phyloP scores from a whole-genome alignment of 2,888 invertebrate genomes.

The Exephanes ischioxanthus region DNA sequence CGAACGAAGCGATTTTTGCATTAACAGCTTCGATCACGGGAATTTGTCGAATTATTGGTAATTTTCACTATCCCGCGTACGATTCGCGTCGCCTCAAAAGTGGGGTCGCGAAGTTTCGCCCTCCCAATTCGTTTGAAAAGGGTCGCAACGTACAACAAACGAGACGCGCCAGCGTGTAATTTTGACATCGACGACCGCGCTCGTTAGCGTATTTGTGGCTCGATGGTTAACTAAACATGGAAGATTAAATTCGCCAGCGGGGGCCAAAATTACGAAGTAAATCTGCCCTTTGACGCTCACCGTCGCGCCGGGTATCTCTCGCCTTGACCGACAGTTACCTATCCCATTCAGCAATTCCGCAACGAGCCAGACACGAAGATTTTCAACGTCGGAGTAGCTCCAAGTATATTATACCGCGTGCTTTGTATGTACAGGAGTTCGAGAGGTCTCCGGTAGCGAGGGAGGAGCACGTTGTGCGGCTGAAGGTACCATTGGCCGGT shows the following conservation, averaged over 20 bases:
- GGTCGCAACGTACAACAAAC: not conserved
- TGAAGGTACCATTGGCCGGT: conserved; percentile 19
- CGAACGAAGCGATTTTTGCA: no score
- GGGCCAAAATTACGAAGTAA: conserved; percentile 10
- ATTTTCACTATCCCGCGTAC: no score
- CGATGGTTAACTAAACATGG: conserved; percentile 18
- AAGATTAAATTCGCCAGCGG: conserved; percentile 28
- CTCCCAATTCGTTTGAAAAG: no score
- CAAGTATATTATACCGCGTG: conserved; percentile 25
- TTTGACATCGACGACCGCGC: not conserved
- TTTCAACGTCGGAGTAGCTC: conserved; percentile 14
- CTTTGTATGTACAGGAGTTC: conserved; percentile 42
- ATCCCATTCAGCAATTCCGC: conserved; percentile 36
- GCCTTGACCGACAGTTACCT: conserved; percentile 21
- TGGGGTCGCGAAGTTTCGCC: no score
- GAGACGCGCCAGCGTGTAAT: not conserved
- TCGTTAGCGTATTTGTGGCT: not conserved
- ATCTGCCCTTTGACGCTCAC: conserved; percentile 38
- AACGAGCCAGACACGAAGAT: conserved; percentile 14
- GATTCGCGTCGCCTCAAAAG: no score
- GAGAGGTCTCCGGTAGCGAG: conserved; percentile 29
- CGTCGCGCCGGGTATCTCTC: conserved; percentile 15
- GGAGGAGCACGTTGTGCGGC: conserved; percentile 5
- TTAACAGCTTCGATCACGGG: no score
- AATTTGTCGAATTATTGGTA: no score